Evolutionary conservation across 2,113 vertebrate genomes (phyloP).

Genomic region (Monopterus albus): DNA sequence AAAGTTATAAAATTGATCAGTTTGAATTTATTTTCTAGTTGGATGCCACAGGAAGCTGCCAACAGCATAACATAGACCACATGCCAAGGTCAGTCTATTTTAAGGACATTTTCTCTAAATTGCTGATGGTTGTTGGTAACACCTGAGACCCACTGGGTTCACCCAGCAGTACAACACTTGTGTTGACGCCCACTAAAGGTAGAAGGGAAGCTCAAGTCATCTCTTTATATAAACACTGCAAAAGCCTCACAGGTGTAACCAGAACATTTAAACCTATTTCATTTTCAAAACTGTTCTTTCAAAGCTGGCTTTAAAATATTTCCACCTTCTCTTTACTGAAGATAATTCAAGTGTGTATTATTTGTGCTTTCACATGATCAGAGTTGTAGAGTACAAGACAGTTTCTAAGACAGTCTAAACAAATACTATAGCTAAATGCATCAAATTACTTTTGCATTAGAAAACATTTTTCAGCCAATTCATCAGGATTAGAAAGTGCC

Average conservation of each 20-base stretch:
- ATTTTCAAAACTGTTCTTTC: not conserved
- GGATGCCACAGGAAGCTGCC: not conserved
- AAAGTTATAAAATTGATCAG: not conserved
- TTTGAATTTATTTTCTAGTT: constrained; percentile 2
- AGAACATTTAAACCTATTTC: constrained; percentile 1
- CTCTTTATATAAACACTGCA: constrained; percentile 13
- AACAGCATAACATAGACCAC: not conserved
- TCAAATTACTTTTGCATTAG: no score
- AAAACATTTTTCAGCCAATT: no score
- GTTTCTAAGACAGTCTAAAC: no score
- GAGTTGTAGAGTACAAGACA: no score
- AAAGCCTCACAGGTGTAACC: not conserved
- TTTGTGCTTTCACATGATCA: no score
- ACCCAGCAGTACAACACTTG: constrained; percentile 10
- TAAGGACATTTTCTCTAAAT: constrained; percentile 31
- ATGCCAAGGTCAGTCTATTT: constrained; percentile 36
- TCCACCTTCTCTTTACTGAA: not conserved
- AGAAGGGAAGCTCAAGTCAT: constrained; percentile 2
- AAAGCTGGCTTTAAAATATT: constrained; percentile 4
- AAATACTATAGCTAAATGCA: no score
- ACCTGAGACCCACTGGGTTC: constrained; percentile 43
- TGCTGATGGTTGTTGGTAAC: constrained; percentile 20
- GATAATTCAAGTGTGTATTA: constrained; percentile 2
- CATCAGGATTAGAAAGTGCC: no score
- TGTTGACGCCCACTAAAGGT: not conserved